Evolutionary conservation across 2,797 vertebrate species (phyloP), one percentile per base, ranked within the genome.

Genomic region (Mus spretus): DNA sequence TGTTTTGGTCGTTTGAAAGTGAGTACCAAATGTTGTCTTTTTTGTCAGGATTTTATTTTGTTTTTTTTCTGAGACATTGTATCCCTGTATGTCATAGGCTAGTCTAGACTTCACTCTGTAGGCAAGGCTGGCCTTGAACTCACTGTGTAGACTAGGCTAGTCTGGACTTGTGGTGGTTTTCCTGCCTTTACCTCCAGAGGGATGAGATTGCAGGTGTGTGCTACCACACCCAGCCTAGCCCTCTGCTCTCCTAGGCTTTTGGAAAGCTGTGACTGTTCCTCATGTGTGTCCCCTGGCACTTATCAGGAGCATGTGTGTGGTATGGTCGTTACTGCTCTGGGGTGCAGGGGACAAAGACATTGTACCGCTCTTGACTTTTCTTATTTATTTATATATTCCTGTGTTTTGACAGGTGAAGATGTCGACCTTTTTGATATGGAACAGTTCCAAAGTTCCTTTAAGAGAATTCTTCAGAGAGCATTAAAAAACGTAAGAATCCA

Each of bases 391-490:
- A 40, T 65, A 17, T 65, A 26, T 78, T 44, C 91, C 93, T 96
- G 92, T 11, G 50, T 12, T 93, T 82, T 98, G 57, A 90, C 98
- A 99, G 99, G 90, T 78, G 99, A 99, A 87, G 99, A 99, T 94
- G 96, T 93, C 6, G 95, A 97, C 15, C 86, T 97, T 97, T 98
- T 99, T 90, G 99, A 99, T 84, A 87, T 99, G 95, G 98, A 86
- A 26, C 97, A 98, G 93, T 99, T 99, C 98, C 99, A 98, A 97
- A 98, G 98, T 79, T 98, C 98, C 65, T 99, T 99, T 96, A 99
- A 99, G 98, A 97, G 97, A 93, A 98, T 97, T 93, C 98, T 99
- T 94, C 97, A n/a, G n/a, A 98, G 99, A 92, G 97, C 99, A 63
- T 95, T 99, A 97, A 99, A 97, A 98, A 98, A 99, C 57, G 99